Evolutionary conservation across 2,797 vertebrate species (phyloP).

Genomic region (Buceros bicornis): DNA sequence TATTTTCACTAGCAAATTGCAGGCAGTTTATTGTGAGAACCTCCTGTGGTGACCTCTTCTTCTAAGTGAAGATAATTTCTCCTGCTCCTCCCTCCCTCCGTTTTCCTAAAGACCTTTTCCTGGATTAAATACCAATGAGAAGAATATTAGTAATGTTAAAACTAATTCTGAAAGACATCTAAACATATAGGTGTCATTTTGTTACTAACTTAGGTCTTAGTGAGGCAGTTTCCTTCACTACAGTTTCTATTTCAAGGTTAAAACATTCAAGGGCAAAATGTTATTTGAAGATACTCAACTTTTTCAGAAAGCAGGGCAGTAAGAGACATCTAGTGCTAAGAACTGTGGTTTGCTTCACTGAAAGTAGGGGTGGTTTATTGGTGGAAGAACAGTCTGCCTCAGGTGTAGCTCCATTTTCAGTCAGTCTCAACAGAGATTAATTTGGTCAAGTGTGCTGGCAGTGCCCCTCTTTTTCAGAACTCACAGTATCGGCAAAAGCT

Average conservation of each 20-base stretch:
- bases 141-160: not conserved
- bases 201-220: not conserved
- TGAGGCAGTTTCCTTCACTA: not conserved
- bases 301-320: constrained; percentile 26
- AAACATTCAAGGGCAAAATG: constrained; percentile 13
- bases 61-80: not conserved
- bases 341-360: constrained; percentile 38
- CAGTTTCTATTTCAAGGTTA: constrained; percentile 36
- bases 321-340: constrained; percentile 62
- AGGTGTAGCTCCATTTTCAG: constrained; percentile 6
- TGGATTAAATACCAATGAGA: not conserved
- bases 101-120: not conserved
- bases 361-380: not conserved
- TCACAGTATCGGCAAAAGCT: not conserved
- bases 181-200: not conserved
- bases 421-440: constrained; percentile 1
- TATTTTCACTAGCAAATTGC: not conserved
- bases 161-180: not conserved
- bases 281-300: not conserved
- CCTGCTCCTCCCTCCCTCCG: not conserved
- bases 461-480: not conserved
- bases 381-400: not conserved
- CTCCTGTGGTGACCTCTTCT: not conserved
- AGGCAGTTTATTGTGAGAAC: not conserved
- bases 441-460: constrained; percentile 3